phyloP scores from a whole-genome alignment of 2,797 vertebrate genomes.

The Gallinago solitaria region DNA sequence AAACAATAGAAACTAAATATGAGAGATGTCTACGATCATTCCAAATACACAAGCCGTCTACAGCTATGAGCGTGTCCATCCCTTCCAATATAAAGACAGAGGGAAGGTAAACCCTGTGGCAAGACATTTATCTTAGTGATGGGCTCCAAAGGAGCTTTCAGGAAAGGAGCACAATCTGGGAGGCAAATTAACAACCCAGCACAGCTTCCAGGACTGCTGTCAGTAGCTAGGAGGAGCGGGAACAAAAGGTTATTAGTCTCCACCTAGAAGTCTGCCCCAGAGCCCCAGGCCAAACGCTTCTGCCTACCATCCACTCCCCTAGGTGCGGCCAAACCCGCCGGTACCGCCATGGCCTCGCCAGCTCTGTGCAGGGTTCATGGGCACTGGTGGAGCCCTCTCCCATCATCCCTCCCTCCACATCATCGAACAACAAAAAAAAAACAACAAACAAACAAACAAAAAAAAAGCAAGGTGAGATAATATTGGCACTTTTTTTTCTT shows the following conservation, averaged over 20 bases:
- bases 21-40: not conserved
- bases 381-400: not conserved
- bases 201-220: not conserved
- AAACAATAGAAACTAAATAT: not conserved
- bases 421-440: not conserved
- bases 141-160: not conserved
- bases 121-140: not conserved
- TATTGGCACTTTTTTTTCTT: not conserved
- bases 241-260: not conserved
- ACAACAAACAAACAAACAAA: too few relatives aligned
- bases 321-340: not conserved
- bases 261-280: slow-evolving; percentile 16
- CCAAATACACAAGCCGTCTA: not conserved
- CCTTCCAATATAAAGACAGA: not conserved
- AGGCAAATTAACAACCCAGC: not conserved
- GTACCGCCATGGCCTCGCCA: rapidly evolving
- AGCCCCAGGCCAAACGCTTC: not conserved
- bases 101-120: not conserved
- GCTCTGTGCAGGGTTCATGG: slow-evolving; percentile 30
- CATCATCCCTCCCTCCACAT: not conserved
- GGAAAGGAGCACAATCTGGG: not conserved
- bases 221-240: not conserved
- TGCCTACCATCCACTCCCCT: slow-evolving; percentile 10
- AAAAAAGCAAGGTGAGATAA: not conserved
- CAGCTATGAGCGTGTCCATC: not conserved